phyloP scores from a whole-genome alignment of 2,888 invertebrate genomes.

The Lithophane semibrunnea region DNA sequence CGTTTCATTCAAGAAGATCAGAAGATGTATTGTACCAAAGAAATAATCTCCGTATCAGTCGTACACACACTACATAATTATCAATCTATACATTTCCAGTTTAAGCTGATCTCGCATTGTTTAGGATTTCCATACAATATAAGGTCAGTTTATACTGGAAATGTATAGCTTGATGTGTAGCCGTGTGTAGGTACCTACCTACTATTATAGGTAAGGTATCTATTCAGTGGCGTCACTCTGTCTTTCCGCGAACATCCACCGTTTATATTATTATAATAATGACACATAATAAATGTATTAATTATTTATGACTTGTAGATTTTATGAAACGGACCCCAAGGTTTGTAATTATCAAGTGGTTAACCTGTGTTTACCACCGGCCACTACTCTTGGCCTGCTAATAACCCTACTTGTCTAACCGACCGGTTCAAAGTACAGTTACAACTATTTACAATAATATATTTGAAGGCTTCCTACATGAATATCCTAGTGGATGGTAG shows the following conservation, averaged over 20 bases:
- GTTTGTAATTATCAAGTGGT: slow-evolving; percentile 36
- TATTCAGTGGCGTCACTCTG: background rate
- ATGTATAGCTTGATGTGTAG: too few relatives aligned
- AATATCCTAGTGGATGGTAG: background rate
- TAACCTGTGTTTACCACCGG: slow-evolving; percentile 24
- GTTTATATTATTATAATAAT: background rate
- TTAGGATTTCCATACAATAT: too few relatives aligned
- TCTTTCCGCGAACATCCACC: background rate
- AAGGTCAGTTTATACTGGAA: too few relatives aligned
- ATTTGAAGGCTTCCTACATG: background rate
- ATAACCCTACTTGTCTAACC: slow-evolving; percentile 18
- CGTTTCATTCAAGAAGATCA: background rate
- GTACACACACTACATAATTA: too few relatives aligned
- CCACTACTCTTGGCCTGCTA: slow-evolving; percentile 8
- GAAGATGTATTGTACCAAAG: background rate
- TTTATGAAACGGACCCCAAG: slow-evolving; percentile 14
- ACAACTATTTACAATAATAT: slow-evolving; percentile 10
- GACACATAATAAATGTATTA: background rate
- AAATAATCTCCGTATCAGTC: background rate
- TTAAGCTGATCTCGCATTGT: too few relatives aligned
- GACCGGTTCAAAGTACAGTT: slow-evolving; percentile 8
- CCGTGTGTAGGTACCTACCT: too few relatives aligned
- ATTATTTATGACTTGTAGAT: slow-evolving; percentile 10
- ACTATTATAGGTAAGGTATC: background rate
- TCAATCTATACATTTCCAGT: too few relatives aligned